A percentile compares a stretch with the other conserved stretches of the same genome.
Conservation (phyloP, 2,888 invertebrate genomes). For the Oligia latruncula region DNA sequence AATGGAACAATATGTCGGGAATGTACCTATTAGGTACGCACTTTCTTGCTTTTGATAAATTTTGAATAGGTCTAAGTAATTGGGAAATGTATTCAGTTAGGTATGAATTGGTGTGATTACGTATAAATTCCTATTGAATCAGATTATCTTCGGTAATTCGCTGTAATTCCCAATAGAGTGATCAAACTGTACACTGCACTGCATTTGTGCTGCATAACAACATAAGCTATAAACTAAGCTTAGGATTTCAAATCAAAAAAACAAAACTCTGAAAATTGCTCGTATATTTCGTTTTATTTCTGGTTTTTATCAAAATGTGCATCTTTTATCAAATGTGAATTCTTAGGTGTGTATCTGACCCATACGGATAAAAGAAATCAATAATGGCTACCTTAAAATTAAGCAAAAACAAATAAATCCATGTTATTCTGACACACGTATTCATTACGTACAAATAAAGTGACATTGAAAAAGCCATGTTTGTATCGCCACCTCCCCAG, state of each 20-base stretch:
- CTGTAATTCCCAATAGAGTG: constrained; percentile 16
- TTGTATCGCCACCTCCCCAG: constrained; percentile 78
- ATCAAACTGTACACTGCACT: neutral
- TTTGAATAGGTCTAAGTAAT: constrained; percentile 5
- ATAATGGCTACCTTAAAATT: constrained; percentile 20
- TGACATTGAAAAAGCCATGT: constrained; percentile 86
- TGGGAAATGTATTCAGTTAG: constrained; percentile 22
- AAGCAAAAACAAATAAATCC: constrained; percentile 61
- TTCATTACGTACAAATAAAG: constrained; percentile 82
- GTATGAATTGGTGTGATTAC: constrained; percentile 5
- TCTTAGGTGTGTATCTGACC: too few species aligned
- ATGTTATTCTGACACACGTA: constrained; percentile 58
- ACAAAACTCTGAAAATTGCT: neutral
- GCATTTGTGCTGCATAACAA: neutral
- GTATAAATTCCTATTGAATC: neutral
- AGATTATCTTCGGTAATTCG: constrained; percentile 7
- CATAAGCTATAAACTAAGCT: neutral
- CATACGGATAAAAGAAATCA: too few species aligned
- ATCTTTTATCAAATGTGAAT: neutral
- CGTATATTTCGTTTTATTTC: neutral
- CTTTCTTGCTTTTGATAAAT: constrained; percentile 13
- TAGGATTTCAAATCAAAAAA: neutral
- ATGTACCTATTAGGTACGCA: neutral
- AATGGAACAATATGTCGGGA: constrained; percentile 37
- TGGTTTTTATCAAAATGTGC: neutral